Evolutionary conservation across 35 echinoderm and acorn worm genomes (phyloP).

Genomic region (Diadema setosum): DNA sequence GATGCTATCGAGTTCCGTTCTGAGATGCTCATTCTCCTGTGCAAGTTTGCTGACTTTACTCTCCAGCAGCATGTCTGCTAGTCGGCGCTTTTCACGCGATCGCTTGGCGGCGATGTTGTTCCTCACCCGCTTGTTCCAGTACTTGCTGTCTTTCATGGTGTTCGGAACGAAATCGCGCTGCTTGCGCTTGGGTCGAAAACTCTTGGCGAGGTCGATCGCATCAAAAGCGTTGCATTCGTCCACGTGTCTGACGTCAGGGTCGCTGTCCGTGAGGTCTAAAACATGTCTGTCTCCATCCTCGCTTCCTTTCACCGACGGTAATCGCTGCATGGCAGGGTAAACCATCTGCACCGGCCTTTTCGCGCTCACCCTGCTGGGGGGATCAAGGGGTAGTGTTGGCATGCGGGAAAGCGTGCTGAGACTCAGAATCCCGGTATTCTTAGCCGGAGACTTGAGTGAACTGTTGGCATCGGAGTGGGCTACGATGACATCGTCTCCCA

Average conservation of each 20-base stretch:
- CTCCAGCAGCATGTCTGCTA: conserved; percentile 79
- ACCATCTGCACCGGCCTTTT: conserved; percentile 46
- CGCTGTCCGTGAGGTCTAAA: not conserved
- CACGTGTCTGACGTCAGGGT: not conserved
- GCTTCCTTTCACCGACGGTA: not conserved
- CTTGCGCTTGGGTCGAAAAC: not conserved
- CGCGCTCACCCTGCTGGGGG: not conserved
- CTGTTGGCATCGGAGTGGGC: too few relatives aligned
- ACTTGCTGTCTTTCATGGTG: conserved; percentile 53
- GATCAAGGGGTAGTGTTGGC: too few relatives aligned
- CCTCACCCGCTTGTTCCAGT: conserved; percentile 89
- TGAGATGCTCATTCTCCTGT: conserved; percentile 69
- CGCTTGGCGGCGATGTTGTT: conserved; percentile 94
- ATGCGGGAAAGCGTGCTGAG: too few relatives aligned
- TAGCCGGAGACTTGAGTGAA: too few relatives aligned
- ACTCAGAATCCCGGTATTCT: too few relatives aligned
- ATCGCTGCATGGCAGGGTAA: conserved; percentile 24
- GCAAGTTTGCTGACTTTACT: conserved; percentile 50
- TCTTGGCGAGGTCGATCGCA: not conserved
- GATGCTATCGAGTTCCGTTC: conserved; percentile 50
- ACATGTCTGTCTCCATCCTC: not conserved
- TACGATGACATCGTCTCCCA: too few relatives aligned
- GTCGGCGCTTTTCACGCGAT: conserved; percentile 82
- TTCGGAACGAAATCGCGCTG: conserved; percentile 84
- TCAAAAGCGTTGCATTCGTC: not conserved